Evolutionary conservation across 2,888 invertebrate genomes (phyloP).

Genomic region (Prosapia bicincta): DNA sequence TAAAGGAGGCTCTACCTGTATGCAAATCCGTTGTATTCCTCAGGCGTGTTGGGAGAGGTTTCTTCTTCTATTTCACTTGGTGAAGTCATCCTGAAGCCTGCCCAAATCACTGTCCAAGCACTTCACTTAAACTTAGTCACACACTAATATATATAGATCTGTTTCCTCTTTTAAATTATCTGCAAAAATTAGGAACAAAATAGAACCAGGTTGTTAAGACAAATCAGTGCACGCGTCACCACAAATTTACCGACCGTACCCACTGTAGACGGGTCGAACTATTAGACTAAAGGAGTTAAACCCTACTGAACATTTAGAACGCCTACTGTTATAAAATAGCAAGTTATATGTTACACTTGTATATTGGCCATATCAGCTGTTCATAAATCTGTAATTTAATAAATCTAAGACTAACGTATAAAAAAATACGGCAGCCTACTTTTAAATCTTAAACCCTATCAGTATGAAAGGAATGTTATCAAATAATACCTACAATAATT

Average conservation of each 20-base stretch:
- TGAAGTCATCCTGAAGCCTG: constrained; percentile 17
- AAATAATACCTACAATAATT: no score
- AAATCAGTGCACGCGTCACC: neutral
- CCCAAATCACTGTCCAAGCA: neutral
- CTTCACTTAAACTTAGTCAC: neutral
- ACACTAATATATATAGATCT: neutral
- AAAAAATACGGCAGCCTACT: no score
- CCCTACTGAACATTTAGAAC: no score
- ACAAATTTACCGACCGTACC: neutral
- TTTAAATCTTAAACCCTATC: no score
- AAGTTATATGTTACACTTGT: no score
- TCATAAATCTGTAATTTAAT: no score
- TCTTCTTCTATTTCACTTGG: constrained; percentile 27
- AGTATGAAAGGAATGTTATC: no score
- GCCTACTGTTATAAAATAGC: no score
- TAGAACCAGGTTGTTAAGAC: neutral
- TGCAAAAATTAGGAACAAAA: neutral
- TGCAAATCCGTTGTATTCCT: constrained; percentile 28
- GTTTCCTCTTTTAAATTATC: neutral
- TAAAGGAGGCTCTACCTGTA: constrained; percentile 17
- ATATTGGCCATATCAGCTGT: no score
- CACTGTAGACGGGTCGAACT: no score
- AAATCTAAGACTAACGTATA: no score
- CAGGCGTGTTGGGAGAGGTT: constrained; percentile 24
- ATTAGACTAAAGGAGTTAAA: no score